phyloP scores from a whole-genome alignment of 1,140 invertebrate genomes.

The Drosophila suzukii region DNA sequence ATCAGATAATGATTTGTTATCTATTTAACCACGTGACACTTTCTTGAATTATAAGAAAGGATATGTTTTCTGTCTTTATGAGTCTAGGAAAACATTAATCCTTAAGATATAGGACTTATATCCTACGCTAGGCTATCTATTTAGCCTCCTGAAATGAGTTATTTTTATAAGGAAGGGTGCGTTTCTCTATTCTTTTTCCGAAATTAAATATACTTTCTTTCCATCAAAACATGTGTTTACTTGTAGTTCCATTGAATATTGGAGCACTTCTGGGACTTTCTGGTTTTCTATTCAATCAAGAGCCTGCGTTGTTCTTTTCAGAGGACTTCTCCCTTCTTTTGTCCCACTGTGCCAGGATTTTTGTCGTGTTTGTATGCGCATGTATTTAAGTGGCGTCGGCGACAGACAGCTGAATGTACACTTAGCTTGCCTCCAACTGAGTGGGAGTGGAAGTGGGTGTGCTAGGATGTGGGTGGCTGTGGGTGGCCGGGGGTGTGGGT shows the following conservation, averaged over 20 bases:
- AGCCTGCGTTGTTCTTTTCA: neutral
- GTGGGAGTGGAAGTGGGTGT: neutral
- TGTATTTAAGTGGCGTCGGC: constrained; percentile 64
- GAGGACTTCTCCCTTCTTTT: neutral
- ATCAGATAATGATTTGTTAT: too few species aligned
- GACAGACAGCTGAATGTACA: constrained; percentile 64
- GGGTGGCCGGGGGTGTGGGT: constrained; percentile 14
- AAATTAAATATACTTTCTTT: too few species aligned
- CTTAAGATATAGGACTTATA: too few species aligned
- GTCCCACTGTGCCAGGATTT: constrained; percentile 34
- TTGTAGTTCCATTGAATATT: too few species aligned
- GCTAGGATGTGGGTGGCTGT: constrained; percentile 7
- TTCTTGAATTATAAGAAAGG: too few species aligned
- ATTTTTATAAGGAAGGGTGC: neutral
- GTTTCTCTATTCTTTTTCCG: too few species aligned
- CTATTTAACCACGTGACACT: too few species aligned
- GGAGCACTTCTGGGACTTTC: too few species aligned
- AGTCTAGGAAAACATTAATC: neutral
- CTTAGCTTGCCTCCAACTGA: constrained; percentile 43
- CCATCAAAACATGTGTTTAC: too few species aligned
- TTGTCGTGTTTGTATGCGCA: constrained; percentile 46
- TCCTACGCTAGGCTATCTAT: too few species aligned
- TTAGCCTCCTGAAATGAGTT: too few species aligned
- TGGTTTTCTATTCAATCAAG: neutral
- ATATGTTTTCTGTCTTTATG: too few species aligned